Base-by-base conservation (phyloP, 2,888 invertebrate genomes). In the Junonia oenone region DNA sequence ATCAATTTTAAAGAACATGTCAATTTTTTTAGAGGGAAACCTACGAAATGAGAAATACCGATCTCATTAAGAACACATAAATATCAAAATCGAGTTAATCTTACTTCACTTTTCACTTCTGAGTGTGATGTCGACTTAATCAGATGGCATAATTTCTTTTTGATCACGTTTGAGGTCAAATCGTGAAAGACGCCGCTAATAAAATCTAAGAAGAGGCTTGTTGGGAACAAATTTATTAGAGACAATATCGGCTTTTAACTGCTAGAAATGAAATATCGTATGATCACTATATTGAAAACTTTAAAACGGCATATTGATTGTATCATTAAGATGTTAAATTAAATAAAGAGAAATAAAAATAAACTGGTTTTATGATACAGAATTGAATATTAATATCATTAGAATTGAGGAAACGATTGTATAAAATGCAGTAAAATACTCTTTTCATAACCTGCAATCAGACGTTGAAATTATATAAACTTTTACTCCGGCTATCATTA, bases 231-330 rank as follows among this genome's bases (percentile, higher is more conserved):
- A 68, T 68, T 69, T 68, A 69, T 69, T 65, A 64, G 13, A 22
- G 13, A 70, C 71, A 68, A 68, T 68, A 72, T 68, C 67, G 66
- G 67, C 49, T 57, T 55, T 58, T 69, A 69, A 64, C 63, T 61
- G 55, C 59, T 45, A 55, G 67, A 75, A 76, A 78, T 81, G 77
- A 79, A 75, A 72, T 81, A 80, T 75, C 75, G 69, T 64, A 63
- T 64, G 65, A 69, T 72, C 64, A 70, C 76, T 76, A 79, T 76
- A 73, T 73, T 69, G 62, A 68, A 64, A 14, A 17, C 9, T 15
- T 38, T 2, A 15, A 9, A 9, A 17, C 14, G 9, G 8, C 31
- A 6, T 2, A 2, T 31, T 11, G 8, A 11, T 11, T 31, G 8
- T 2, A 31, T 31, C 9, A 8, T 38, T 11, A 38, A 15, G 9